Evolutionary conservation across 23 tunicate genomes (phyloP).

Genomic region (Trididemnum clinides): DNA sequence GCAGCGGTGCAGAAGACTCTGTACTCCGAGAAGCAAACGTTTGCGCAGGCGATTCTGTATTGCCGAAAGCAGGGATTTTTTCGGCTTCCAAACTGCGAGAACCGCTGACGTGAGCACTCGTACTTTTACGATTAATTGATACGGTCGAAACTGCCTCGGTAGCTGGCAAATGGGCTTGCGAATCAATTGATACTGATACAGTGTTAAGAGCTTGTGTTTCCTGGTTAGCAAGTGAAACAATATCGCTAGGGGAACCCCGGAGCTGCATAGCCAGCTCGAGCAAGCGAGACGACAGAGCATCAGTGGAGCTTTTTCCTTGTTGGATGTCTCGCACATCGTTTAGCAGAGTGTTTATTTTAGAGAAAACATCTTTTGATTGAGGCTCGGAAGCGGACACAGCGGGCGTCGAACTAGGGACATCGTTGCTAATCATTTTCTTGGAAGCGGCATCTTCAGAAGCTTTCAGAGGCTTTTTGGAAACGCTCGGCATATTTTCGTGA

Average conservation of each 20-base stretch:
- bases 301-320: slow-evolving; percentile 2
- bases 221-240: background rate
- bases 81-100: background rate
- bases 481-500: background rate
- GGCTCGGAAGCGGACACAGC: background rate
- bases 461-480: background rate
- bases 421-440: too few relatives aligned
- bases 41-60: background rate
- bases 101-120: background rate
- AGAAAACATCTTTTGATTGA: background rate
- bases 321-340: background rate
- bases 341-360: slow-evolving; percentile 32
- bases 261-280: slow-evolving; percentile 58
- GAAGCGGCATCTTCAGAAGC: background rate
- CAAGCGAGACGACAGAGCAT: slow-evolving; percentile 42
- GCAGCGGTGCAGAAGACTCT: background rate
- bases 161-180: background rate
- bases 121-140: background rate
- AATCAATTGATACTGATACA: background rate
- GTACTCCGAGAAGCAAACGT: background rate
- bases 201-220: background rate
- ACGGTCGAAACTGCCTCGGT: background rate
- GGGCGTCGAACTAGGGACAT: background rate
- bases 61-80: too few relatives aligned
- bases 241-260: background rate